Conservation (phyloP, 2,797 vertebrate genomes). For the Cetoscarus ocellatus region DNA sequence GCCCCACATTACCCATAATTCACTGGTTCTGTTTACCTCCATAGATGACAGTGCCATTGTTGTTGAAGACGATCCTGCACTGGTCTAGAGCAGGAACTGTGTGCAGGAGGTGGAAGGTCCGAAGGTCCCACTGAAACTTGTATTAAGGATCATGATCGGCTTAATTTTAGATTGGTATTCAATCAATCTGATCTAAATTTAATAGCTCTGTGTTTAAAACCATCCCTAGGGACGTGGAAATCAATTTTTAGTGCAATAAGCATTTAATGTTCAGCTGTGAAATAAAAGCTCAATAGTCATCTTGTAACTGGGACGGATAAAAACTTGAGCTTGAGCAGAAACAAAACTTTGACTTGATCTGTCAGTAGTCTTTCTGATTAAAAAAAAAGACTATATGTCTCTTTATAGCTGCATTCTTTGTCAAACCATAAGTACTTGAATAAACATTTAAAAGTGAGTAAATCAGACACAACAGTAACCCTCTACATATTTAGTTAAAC, state of each 20-base stretch:
- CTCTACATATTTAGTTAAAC: no score
- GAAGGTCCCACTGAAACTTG: constrained; percentile 92
- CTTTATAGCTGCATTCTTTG: no score
- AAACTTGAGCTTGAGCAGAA: not conserved
- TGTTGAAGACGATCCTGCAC: constrained; percentile 98
- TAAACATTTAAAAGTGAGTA: no score
- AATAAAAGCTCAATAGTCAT: constrained; percentile 40
- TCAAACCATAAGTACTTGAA: not conserved
- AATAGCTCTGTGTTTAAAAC: constrained; percentile 41
- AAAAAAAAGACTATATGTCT: no score
- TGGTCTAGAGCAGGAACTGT: constrained; percentile 98
- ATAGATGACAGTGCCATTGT: constrained; percentile 98
- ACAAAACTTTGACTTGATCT: constrained; percentile 11
- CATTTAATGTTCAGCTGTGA: constrained; percentile 60
- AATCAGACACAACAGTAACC: no score
- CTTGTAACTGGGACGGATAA: constrained; percentile 4
- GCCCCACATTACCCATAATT: constrained; percentile 19
- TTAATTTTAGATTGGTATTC: constrained; percentile 21
- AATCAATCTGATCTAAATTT: constrained; percentile 21
- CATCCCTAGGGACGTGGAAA: constrained; percentile 27
- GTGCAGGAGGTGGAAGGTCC: constrained; percentile 97
- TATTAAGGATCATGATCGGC: constrained; percentile 80
- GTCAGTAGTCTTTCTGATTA: no score
- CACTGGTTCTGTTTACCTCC: constrained; percentile 87
- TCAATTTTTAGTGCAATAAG: constrained; percentile 49